Evolutionary conservation across 2,113 vertebrate species (phyloP).

Genomic region (Melanerpes formicivorus): DNA sequence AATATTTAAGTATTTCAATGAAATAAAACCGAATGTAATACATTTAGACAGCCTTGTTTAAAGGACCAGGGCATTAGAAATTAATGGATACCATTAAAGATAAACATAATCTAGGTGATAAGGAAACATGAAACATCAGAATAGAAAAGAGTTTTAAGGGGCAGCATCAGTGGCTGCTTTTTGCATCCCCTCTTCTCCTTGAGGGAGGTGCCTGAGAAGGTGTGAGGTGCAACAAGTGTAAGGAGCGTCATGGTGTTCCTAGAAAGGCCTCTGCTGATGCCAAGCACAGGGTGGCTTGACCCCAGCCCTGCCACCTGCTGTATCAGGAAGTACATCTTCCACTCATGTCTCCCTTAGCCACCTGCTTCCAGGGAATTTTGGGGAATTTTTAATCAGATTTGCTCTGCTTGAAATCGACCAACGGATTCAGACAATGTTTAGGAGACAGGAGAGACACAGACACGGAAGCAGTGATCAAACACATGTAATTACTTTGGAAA

Average conservation of each 20-base stretch:
- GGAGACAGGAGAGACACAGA: not conserved
- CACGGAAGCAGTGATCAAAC: not conserved
- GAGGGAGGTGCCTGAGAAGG: not conserved
- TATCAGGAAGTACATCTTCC: not conserved
- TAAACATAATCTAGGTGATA: not conserved
- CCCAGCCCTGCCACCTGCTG: not conserved
- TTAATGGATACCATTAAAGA: not conserved
- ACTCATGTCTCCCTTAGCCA: not conserved
- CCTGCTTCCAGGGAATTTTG: not conserved
- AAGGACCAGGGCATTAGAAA: slow-evolving; percentile 3
- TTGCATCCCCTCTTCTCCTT: not conserved
- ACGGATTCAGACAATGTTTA: not conserved
- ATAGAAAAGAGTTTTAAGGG: not conserved
- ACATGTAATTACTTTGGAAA: not conserved
- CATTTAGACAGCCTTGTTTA: slow-evolving; percentile 6
- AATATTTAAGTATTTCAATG: not conserved
- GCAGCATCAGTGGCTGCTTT: not conserved
- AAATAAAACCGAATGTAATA: slow-evolving; percentile 9
- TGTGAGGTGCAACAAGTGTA: not conserved
- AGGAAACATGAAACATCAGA: not conserved
- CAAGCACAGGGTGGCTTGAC: not conserved
- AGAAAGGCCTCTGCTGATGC: not conserved
- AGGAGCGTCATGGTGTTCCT: accelerated
- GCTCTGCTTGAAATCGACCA: not conserved
- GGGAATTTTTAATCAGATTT: not conserved